Base-by-base conservation (phyloP, 2,113 vertebrate species). In the Thunnus maccoyii region DNA sequence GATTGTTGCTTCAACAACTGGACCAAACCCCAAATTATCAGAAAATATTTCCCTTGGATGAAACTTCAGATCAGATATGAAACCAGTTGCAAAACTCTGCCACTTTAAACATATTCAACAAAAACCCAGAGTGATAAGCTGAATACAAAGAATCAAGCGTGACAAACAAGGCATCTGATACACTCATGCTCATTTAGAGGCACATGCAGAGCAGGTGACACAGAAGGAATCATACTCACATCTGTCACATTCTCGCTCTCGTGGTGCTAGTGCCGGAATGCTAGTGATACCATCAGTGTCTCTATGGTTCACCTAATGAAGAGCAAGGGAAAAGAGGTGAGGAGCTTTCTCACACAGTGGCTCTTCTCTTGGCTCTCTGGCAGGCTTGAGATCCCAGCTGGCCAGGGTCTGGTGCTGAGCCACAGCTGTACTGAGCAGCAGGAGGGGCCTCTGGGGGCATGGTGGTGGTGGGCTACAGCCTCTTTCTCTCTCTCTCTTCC, bases 181-280 rank as follows among this genome's bases (percentile, higher is more conserved):
- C 22, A 64, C 44, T 72, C 17, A 2, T 10, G 41, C 64, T 58
- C 13, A 41, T 20, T 65, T 1, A 46, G 13, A 52, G 47, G 14
- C 17, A 44, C 65, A 57, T 60, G 68, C 66, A 50, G 50, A 78
- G 72, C 61, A 56, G 80, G 76, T 56, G 62, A 3, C 22, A 30
- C 47, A 50, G 41, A 9, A 25, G 15, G 10, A 20, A 17, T 88
- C 25, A 16, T 75, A 95, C 95, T 96, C 88, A 96, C 95, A 96
- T 96, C 95, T 0, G 95, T 96, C 84, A 96, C 69, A 41, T 96
- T 95, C 83, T 96, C 94, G 52, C 94, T 95, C 82, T 95, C 94
- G 92, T 3, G 4, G 46, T 0, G 83, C 86, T 88, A 96, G 85
- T 3, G 76, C 57, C 0, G 95, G 94, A 76, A 95, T 75, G 87